Conservation (phyloP, 2,113 vertebrate genomes). For the Nesogale talazaci region DNA sequence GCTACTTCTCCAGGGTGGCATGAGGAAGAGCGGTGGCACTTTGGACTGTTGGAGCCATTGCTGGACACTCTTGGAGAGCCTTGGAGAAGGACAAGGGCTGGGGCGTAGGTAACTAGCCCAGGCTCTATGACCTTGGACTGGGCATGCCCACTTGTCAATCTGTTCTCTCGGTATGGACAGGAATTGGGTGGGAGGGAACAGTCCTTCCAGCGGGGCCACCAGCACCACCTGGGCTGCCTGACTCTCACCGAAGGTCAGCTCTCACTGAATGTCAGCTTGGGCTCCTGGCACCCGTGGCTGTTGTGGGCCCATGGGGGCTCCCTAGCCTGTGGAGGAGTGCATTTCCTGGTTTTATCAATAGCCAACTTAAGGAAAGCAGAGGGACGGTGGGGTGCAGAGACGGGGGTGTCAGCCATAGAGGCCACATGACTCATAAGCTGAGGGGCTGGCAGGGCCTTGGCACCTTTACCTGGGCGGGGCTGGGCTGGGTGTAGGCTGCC, state of each 20-base stretch:
- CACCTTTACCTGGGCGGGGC: background rate
- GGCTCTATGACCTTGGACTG: background rate
- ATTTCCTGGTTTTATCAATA: slow-evolving; percentile 73
- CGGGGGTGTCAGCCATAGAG: too few relatives aligned
- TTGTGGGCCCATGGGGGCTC: slow-evolving; percentile 24
- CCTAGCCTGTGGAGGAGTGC: slow-evolving; percentile 52
- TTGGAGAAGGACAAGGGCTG: background rate
- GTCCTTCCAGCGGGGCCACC: background rate
- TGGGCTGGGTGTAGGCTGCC: background rate
- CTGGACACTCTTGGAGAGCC: background rate
- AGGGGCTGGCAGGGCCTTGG: slow-evolving; percentile 15
- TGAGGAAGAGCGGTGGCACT: background rate
- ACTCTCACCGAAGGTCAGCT: background rate
- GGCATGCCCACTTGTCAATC: background rate
- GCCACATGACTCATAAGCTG: too few relatives aligned
- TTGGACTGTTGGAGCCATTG: background rate
- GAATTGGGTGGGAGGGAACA: background rate
- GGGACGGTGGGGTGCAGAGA: slow-evolving; percentile 34
- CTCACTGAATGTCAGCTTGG: background rate
- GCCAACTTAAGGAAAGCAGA: slow-evolving; percentile 56
- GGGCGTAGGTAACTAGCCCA: accelerated
- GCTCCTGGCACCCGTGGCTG: background rate
- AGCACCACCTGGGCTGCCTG: background rate
- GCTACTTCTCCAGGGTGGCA: accelerated
- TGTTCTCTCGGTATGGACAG: background rate